Conservation (phyloP, 2,888 invertebrate species). For the Cloeon dipterum region DNA sequence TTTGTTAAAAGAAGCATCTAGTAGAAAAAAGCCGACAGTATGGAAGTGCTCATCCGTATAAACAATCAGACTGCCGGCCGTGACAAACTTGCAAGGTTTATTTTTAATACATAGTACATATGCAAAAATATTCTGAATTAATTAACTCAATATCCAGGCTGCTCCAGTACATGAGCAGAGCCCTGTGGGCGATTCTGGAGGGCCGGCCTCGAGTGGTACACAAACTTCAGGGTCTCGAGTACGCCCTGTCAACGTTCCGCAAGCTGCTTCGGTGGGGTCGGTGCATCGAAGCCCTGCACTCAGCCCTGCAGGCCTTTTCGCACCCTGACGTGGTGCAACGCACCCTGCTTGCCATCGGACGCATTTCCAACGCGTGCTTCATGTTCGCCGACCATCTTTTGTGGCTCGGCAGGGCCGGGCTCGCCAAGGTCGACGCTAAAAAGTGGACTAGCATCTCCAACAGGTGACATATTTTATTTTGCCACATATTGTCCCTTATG, state of each 20-base stretch:
- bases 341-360: conserved; percentile 49
- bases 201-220: conserved; percentile 46
- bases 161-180: conserved; percentile 56
- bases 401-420: conserved; percentile 57
- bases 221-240: conserved; percentile 58
- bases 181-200: conserved; percentile 59
- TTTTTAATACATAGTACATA: too few relatives aligned
- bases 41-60: conserved; percentile 3
- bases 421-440: conserved; percentile 17
- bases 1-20: too few relatives aligned
- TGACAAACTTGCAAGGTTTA: conserved; percentile 4
- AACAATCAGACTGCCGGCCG: conserved; percentile 4
- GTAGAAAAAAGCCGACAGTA: too few relatives aligned
- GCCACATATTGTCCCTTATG: too few relatives aligned
- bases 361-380: conserved; percentile 54
- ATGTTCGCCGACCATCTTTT: conserved; percentile 68
- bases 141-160: too few relatives aligned
- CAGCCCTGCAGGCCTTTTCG: conserved; percentile 43
- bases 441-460: conserved; percentile 11
- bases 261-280: conserved; percentile 67
- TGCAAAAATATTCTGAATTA: too few relatives aligned
- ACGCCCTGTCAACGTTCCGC: conserved; percentile 60
- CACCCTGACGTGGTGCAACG: conserved; percentile 47
- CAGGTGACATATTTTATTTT: too few relatives aligned
- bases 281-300: conserved; percentile 58